A percentile compares a stretch with the other conserved stretches of the same genome.
These are phyloP conservation scores for Bombus confusus DNA, from an alignment of 1,140 invertebrate species.

Conservation along the genomic window DNA sequence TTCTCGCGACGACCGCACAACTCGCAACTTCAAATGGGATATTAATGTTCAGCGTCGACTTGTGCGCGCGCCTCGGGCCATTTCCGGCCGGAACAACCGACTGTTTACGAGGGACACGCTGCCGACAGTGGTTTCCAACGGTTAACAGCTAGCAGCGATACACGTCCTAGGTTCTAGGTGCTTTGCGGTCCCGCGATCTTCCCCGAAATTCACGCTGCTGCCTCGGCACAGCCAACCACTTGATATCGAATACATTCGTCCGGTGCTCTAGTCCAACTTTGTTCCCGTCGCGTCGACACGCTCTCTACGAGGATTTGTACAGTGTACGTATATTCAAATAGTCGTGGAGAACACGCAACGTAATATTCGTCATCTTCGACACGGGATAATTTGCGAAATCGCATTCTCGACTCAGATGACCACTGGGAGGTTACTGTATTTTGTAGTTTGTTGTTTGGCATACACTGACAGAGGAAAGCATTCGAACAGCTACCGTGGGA, in stretches of 20 bases:
- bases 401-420: neutral
- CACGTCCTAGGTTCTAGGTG: constrained; percentile 26
- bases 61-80: constrained; percentile 41
- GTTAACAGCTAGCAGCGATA: constrained; percentile 23
- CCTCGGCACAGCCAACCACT: constrained; percentile 13
- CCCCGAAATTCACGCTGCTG: constrained; percentile 49
- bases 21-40: constrained; percentile 78
- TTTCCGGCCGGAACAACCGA: constrained; percentile 58
- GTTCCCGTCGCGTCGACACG: too few relatives aligned
- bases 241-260: constrained; percentile 39
- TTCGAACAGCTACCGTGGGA: too few relatives aligned
- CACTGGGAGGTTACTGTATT: too few relatives aligned
- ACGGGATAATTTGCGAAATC: neutral
- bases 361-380: neutral
- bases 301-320: too few relatives aligned
- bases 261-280: too few relatives aligned
- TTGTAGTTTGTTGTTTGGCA: neutral
- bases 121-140: constrained; percentile 40
- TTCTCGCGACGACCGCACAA: constrained; percentile 67
- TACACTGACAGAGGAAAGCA: neutral
- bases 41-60: constrained; percentile 74
- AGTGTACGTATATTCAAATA: too few relatives aligned
- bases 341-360: too few relatives aligned
- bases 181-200: constrained; percentile 48
- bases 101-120: constrained; percentile 60